Conservation (phyloP, 64 coral and sea anemone species). For the Porites australiensis region DNA sequence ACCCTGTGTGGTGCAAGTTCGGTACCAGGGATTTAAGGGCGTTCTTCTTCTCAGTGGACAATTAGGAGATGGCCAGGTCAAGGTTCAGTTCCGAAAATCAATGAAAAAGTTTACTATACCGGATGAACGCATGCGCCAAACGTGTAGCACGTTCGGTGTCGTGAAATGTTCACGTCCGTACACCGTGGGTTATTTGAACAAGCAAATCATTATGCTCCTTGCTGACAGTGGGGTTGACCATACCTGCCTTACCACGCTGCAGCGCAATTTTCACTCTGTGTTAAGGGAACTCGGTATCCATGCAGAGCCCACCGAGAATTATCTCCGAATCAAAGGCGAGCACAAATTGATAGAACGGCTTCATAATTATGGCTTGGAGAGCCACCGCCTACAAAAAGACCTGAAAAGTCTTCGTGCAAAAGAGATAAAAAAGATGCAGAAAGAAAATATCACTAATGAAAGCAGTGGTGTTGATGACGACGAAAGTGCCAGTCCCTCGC, state of each 20-base stretch:
- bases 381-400: slow-evolving; percentile 22
- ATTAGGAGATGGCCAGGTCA: background rate
- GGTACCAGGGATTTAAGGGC: slow-evolving; percentile 93
- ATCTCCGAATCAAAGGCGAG: slow-evolving; percentile 55
- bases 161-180: slow-evolving; percentile 91
- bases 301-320: slow-evolving; percentile 15
- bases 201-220: slow-evolving; percentile 83
- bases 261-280: slow-evolving; percentile 68
- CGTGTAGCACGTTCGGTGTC: slow-evolving; percentile 81
- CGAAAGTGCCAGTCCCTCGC: background rate
- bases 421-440: slow-evolving; percentile 64
- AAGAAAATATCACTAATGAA: background rate
- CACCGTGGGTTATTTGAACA: slow-evolving; percentile 83
- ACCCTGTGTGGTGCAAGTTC: slow-evolving; percentile 84
- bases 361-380: slow-evolving; percentile 6
- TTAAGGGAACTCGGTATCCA: slow-evolving; percentile 13
- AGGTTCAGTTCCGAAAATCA: slow-evolving; percentile 85
- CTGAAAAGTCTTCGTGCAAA: slow-evolving; percentile 28
- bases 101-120: slow-evolving; percentile 89
- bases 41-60: slow-evolving; percentile 55
- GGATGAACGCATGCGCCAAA: slow-evolving; percentile 76
- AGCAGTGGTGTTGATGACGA: background rate
- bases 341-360: slow-evolving; percentile 1
- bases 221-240: slow-evolving; percentile 71
- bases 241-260: slow-evolving; percentile 59